Conservation (phyloP, 2,113 vertebrate species). For the Mobula hypostoma region DNA sequence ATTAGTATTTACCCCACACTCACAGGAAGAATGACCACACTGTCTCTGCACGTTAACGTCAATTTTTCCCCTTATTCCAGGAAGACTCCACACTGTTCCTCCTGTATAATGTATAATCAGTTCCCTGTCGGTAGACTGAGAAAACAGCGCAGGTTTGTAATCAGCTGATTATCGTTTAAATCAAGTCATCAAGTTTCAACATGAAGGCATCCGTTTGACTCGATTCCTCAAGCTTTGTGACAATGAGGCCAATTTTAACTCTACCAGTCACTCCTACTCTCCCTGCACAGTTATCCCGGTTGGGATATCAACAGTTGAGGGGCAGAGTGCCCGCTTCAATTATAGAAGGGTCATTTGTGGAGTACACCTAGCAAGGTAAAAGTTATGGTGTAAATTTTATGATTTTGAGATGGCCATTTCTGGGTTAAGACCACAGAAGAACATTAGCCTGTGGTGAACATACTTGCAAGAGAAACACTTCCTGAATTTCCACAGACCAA, state of each 20-base stretch:
- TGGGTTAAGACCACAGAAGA: not conserved
- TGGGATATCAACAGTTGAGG: not conserved
- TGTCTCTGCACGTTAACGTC: too few species aligned
- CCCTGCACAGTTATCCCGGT: not conserved
- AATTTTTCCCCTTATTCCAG: too few species aligned
- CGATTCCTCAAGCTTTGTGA: not conserved
- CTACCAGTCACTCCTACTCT: not conserved
- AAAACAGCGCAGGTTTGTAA: not conserved
- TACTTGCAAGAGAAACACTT: not conserved
- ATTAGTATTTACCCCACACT: too few species aligned
- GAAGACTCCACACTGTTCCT: too few species aligned
- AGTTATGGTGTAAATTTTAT: not conserved
- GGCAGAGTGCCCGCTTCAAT: not conserved
- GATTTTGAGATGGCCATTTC: not conserved
- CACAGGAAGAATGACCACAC: too few species aligned
- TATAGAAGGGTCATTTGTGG: not conserved
- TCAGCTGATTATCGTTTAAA: not conserved
- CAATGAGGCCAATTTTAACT: not conserved
- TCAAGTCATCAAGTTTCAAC: not conserved
- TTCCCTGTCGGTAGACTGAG: too few species aligned
- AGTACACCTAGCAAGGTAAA: not conserved
- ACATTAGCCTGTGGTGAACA: not conserved
- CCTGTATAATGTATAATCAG: too few species aligned
- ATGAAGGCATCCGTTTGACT: not conserved
- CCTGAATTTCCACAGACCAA: not conserved